Evolutionary conservation across 2,888 invertebrate genomes (phyloP).

Genomic region (Eudemis profundana): DNA sequence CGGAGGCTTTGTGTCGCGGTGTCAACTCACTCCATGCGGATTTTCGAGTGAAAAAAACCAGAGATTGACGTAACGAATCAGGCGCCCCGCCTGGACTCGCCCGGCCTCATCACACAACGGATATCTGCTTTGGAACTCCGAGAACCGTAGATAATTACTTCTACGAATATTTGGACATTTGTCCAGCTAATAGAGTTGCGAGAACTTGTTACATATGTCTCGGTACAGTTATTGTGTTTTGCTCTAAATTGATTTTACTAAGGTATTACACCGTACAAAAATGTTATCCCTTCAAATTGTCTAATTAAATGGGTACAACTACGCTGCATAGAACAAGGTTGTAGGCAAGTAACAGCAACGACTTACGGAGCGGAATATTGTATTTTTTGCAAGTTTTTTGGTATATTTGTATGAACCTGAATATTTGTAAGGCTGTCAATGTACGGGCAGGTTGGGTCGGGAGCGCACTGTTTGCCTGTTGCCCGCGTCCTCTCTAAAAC

Average conservation of each 20-base stretch:
- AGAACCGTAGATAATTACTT: slow-evolving; percentile 82
- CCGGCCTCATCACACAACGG: slow-evolving; percentile 63
- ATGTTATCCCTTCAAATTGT: slow-evolving; percentile 11
- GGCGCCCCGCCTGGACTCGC: slow-evolving; percentile 72
- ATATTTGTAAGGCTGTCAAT: slow-evolving; percentile 42
- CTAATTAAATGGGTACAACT: not conserved
- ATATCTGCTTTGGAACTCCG: slow-evolving; percentile 58
- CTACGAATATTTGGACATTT: slow-evolving; percentile 74
- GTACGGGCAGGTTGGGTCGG: slow-evolving; percentile 54
- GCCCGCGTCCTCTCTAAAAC: slow-evolving; percentile 82
- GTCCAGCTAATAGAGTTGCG: slow-evolving; percentile 70
- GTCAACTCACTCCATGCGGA: slow-evolving; percentile 84
- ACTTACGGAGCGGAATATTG: not conserved
- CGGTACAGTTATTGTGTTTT: slow-evolving; percentile 41
- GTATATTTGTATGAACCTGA: not conserved
- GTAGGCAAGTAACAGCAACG: too few relatives aligned
- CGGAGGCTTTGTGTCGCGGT: slow-evolving; percentile 75
- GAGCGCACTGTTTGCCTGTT: slow-evolving; percentile 77
- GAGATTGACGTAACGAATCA: slow-evolving; percentile 85
- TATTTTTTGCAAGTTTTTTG: not conserved
- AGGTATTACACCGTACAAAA: slow-evolving; percentile 36
- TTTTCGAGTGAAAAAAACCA: slow-evolving; percentile 73
- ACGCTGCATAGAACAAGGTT: too few relatives aligned
- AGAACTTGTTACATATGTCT: slow-evolving; percentile 56
- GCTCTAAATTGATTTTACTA: slow-evolving; percentile 40